phyloP scores from a whole-genome alignment of 2,797 vertebrate species.

The Sebastes reedi region DNA sequence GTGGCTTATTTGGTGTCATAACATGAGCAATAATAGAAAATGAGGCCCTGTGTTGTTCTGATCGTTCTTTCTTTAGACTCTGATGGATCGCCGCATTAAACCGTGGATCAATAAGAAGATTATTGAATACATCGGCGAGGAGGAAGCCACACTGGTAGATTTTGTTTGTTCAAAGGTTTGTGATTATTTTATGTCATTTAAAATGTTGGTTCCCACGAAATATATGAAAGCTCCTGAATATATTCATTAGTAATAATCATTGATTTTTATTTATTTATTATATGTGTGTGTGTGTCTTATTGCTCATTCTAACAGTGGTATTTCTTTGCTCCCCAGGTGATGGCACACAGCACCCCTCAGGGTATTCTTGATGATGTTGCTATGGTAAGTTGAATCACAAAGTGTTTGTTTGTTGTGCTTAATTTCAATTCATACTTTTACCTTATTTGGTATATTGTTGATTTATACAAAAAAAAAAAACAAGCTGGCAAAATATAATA shows the following conservation, averaged over 20 bases:
- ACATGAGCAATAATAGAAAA: background rate
- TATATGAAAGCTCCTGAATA: background rate
- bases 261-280: background rate
- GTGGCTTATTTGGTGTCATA: background rate
- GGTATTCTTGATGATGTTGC: constrained; percentile 99
- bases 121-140: constrained; percentile 99
- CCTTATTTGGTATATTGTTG: background rate
- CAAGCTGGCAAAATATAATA: background rate
- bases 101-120: constrained; percentile 99
- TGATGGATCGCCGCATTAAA: constrained; percentile 97
- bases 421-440: background rate
- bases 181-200: background rate
- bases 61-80: constrained; percentile 77
- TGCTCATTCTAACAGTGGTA: background rate
- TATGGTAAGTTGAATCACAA: constrained; percentile 87
- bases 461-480: background rate
- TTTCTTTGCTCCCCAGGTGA: constrained; percentile 84
- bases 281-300: background rate
- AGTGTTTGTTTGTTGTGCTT: background rate
- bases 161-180: constrained; percentile 98
- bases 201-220: background rate
- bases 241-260: background rate
- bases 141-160: constrained; percentile 96
- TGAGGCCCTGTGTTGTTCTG: background rate
- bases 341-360: constrained; percentile 98